Evolutionary conservation across 2,113 vertebrate genomes (phyloP).

Genomic region (Mormoops blainvillei): DNA sequence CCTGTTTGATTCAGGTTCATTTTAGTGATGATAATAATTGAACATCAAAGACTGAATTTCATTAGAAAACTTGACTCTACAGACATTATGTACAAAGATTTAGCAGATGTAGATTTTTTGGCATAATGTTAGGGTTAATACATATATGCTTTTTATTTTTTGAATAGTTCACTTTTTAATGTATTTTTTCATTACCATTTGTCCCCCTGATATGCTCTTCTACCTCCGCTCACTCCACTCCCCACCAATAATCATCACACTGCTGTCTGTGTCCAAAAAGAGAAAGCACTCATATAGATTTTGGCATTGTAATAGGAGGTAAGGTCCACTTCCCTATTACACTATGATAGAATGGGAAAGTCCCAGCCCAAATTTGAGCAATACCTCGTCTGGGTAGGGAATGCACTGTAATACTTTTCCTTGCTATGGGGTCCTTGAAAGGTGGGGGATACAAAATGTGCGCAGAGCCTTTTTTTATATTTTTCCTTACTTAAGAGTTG

Average conservation of each 20-base stretch:
- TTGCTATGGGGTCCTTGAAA: neutral
- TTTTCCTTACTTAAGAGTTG: neutral
- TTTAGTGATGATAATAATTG: neutral
- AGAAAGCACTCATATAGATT: neutral
- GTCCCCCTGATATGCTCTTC: too few species aligned
- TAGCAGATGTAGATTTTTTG: neutral
- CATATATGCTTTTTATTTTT: too few species aligned
- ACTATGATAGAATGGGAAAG: neutral
- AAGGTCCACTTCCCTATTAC: neutral
- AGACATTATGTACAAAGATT: neutral
- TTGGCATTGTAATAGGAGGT: neutral
- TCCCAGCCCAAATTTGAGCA: neutral
- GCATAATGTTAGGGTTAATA: too few species aligned
- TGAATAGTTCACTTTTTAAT: too few species aligned
- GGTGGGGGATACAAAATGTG: neutral
- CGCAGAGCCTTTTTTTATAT: neutral
- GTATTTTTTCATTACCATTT: too few species aligned
- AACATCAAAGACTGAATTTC: neutral
- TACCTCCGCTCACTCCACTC: too few species aligned
- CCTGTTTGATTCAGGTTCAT: neutral
- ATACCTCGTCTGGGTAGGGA: neutral
- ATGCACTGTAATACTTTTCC: neutral
- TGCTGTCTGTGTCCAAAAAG: too few species aligned
- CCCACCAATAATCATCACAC: too few species aligned
- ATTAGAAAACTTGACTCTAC: neutral